Evolutionary conservation across 2,888 invertebrate species (phyloP).

Genomic region (Euspilapteryx auroguttella): DNA sequence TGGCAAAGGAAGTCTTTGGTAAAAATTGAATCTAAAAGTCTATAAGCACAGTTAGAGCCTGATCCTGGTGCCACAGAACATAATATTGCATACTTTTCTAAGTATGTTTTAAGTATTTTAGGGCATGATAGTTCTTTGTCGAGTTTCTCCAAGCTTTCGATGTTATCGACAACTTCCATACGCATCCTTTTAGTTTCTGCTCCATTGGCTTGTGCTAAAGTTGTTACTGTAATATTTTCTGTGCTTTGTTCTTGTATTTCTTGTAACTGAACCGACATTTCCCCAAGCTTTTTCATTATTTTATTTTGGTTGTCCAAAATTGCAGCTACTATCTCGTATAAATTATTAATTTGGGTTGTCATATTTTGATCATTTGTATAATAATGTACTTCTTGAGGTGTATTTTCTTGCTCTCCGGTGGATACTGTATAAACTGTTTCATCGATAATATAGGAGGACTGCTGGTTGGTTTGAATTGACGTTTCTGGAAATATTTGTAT

Average conservation of each 20-base stretch:
- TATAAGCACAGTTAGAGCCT: constrained; percentile 2
- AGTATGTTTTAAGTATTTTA: neutral
- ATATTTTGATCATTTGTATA: neutral
- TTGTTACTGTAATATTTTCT: neutral
- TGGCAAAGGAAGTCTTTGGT: constrained; percentile 1
- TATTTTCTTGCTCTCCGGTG: neutral
- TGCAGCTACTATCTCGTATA: neutral
- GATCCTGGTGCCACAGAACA: too few relatives aligned
- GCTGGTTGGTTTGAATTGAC: constrained; percentile 2
- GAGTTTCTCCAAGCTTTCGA: neutral
- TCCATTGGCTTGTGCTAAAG: neutral
- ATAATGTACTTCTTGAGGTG: neutral
- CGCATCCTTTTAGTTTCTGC: neutral
- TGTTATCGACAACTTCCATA: neutral
- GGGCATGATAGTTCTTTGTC: neutral
- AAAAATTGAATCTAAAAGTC: neutral
- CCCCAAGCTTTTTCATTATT: neutral
- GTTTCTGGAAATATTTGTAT: constrained; percentile 3
- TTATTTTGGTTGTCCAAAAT: too few relatives aligned
- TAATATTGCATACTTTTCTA: too few relatives aligned
- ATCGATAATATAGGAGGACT: constrained; percentile 3
- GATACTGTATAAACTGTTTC: constrained; percentile 1
- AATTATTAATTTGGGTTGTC: neutral
- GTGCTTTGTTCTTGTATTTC: neutral
- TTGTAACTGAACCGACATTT: neutral